A percentile compares a stretch with the other conserved stretches of the same genome.
Evolutionary conservation across 2,888 invertebrate genomes (phyloP).

Genomic region (Xylocampa areola): DNA sequence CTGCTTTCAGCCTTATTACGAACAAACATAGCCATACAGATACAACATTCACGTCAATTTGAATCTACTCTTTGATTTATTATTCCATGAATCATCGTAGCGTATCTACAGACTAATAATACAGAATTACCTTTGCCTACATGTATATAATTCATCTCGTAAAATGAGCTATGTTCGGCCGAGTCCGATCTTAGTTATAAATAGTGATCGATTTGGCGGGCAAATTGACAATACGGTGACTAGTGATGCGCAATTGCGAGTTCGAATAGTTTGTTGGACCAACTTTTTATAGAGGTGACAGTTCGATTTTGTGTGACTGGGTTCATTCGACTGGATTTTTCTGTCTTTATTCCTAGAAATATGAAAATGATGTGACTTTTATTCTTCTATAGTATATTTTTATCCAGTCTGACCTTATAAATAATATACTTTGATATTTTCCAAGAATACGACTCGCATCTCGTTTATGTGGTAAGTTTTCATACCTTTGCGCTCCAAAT

Average conservation of each 20-base stretch:
- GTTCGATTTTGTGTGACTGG: slow-evolving; percentile 37
- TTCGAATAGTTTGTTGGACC: slow-evolving; percentile 37
- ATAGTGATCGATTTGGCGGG: slow-evolving; percentile 85
- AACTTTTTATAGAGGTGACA: slow-evolving; percentile 35
- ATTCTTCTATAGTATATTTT: slow-evolving; percentile 8
- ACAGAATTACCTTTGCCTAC: slow-evolving; percentile 44
- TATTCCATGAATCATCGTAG: slow-evolving; percentile 48
- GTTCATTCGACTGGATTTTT: slow-evolving; percentile 24
- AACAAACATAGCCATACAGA: slow-evolving; percentile 29
- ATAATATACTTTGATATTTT: slow-evolving; percentile 17
- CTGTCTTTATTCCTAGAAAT: slow-evolving; percentile 3
- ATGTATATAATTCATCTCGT: slow-evolving; percentile 50
- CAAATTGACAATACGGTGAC: slow-evolving; percentile 74
- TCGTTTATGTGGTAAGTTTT: slow-evolving; percentile 34
- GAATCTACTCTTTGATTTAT: slow-evolving; percentile 50
- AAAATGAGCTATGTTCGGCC: slow-evolving; percentile 46
- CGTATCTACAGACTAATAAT: slow-evolving; percentile 45
- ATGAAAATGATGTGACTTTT: slow-evolving; percentile 16
- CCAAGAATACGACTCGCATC: slow-evolving; percentile 19
- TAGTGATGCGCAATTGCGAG: slow-evolving; percentile 57
- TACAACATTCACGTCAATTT: slow-evolving; percentile 41
- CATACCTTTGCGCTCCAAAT: slow-evolving; percentile 27
- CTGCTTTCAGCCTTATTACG: slow-evolving; percentile 37
- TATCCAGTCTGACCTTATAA: slow-evolving; percentile 7
- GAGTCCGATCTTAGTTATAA: slow-evolving; percentile 72